Percentiles rank a stretch among this genome's conserved stretches.
Conservation (phyloP, 2,888 invertebrate species). For the Parnassius smintheus region DNA sequence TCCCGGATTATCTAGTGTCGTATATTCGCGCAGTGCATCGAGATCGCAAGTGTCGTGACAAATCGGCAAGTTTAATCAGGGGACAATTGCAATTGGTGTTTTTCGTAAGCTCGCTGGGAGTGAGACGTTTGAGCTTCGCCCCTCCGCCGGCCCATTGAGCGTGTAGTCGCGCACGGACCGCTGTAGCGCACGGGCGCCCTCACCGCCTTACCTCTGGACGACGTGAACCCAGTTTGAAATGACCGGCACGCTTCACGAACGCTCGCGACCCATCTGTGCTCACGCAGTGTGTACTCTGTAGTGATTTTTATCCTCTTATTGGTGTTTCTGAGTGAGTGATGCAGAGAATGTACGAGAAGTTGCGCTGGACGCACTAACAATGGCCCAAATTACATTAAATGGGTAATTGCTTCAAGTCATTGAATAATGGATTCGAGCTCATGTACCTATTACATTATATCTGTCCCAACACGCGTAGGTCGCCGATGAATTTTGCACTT, state of each 20-base stretch:
- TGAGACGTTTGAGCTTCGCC: conserved; percentile 73
- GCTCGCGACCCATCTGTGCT: conserved; percentile 53
- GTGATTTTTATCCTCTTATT: conserved; percentile 62
- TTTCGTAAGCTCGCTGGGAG: conserved; percentile 76
- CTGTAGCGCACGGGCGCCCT: conserved; percentile 74
- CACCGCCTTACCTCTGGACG: conserved; percentile 54
- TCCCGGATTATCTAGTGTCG: conserved; percentile 37
- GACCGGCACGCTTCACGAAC: conserved; percentile 62
- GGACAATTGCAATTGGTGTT: conserved; percentile 73
- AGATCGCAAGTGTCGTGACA: conserved; percentile 46
- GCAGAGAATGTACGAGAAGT: conserved; percentile 68
- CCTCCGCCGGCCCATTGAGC: conserved; percentile 74
- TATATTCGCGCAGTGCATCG: conserved; percentile 37
- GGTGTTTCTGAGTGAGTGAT: conserved; percentile 76
- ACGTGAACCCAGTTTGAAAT: conserved; percentile 55
- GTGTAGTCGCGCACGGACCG: conserved; percentile 77
- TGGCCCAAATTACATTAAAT: conserved; percentile 80
- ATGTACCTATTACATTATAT: conserved; percentile 68
- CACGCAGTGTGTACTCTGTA: conserved; percentile 61
- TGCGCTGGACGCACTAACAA: conserved; percentile 65
- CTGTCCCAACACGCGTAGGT: conserved; percentile 63
- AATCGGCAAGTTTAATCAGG: conserved; percentile 51
- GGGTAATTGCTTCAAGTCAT: conserved; percentile 80
- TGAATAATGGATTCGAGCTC: conserved; percentile 77
- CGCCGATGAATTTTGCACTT: conserved; percentile 69